Evolutionary conservation across 2,113 vertebrate genomes (phyloP).

Genomic region (Entomyzon cyanotis): DNA sequence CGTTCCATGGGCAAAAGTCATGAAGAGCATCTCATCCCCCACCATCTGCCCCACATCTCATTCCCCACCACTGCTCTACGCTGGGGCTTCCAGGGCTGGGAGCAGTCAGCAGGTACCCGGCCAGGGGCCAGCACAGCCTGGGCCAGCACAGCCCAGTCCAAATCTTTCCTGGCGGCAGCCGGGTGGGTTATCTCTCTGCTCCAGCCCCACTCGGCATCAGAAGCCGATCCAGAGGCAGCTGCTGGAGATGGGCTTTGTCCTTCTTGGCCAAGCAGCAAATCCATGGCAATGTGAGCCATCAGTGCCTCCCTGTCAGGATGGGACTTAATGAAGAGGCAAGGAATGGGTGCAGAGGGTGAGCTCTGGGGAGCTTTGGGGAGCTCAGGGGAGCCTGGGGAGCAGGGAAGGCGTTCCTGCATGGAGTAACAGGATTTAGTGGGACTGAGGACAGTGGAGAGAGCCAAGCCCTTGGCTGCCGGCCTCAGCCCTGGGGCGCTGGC

Average conservation of each 20-base stretch:
- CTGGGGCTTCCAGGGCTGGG: not conserved
- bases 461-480: not conserved
- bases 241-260: not conserved
- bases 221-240: not conserved
- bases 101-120: not conserved
- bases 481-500: not conserved
- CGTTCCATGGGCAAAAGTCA: fast-evolving
- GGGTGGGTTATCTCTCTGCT: not conserved
- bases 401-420: not conserved
- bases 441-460: not conserved
- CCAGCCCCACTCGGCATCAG: not conserved
- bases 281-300: not conserved
- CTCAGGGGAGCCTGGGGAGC: not conserved
- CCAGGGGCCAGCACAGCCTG: not conserved
- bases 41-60: too few species aligned
- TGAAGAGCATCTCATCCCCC: not conserved
- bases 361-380: not conserved
- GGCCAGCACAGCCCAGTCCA: not conserved
- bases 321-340: fast-evolving
- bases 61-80: fast-evolving
- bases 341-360: not conserved
- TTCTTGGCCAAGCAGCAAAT: not conserved
- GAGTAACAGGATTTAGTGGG: not conserved
- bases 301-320: not conserved
- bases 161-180: not conserved